Conservation (phyloP, 2,888 invertebrate genomes). For the Autographa pulchrina region DNA sequence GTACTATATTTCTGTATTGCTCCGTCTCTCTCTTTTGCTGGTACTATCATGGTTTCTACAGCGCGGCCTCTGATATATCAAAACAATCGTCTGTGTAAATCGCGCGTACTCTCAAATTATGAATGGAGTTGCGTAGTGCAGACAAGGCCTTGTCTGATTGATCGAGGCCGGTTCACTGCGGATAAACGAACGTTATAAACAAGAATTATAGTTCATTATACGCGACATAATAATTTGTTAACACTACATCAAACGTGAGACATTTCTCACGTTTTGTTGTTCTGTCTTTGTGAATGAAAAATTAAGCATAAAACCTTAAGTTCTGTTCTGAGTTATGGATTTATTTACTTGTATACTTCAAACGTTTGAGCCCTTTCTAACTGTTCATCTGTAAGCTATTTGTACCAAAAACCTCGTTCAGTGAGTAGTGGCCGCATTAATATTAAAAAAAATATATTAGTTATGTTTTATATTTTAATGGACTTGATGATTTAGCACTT, state of each 20-base stretch:
- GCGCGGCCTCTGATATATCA: conserved; percentile 29
- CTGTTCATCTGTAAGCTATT: conserved; percentile 14
- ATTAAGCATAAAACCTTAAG: conserved; percentile 35
- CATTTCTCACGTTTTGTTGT: conserved; percentile 34
- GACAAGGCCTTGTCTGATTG: conserved; percentile 56
- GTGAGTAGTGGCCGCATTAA: conserved; percentile 32
- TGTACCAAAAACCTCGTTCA: conserved; percentile 42
- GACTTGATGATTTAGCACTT: conserved; percentile 39
- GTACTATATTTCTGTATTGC: neutral
- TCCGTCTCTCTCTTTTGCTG: neutral
- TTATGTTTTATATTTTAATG: conserved; percentile 33
- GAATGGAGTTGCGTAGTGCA: conserved; percentile 55
- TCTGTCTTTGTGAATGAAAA: conserved; percentile 38
- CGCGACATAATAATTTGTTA: conserved; percentile 55
- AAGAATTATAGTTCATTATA: conserved; percentile 52
- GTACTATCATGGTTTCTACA: neutral
- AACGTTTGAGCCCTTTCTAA: conserved; percentile 35
- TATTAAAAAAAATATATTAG: conserved; percentile 45
- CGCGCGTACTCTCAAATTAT: conserved; percentile 44
- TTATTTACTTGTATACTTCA: conserved; percentile 29
- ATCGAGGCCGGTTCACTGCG: conserved; percentile 51
- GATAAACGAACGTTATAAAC: conserved; percentile 50
- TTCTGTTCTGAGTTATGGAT: neutral
- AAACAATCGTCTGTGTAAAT: conserved; percentile 32
- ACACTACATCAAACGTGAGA: conserved; percentile 44